Evolutionary conservation across 1,140 invertebrate species (phyloP).

Genomic region (Polypedilum pembai): DNA sequence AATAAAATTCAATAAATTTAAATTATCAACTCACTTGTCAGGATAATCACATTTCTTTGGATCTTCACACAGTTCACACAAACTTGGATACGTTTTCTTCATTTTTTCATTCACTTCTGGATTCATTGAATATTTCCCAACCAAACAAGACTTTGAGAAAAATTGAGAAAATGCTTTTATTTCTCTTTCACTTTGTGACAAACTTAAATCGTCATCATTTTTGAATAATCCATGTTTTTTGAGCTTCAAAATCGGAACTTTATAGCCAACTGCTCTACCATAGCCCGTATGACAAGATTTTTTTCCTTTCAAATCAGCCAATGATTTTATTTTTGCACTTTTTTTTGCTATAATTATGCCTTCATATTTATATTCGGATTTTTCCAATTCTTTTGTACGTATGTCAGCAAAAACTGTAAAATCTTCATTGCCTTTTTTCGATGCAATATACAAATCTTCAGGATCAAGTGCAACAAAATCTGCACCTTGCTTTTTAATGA

Average conservation of each 20-base stretch:
- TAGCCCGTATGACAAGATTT: slow-evolving; percentile 74
- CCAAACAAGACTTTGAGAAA: slow-evolving; percentile 67
- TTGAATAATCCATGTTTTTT: slow-evolving; percentile 59
- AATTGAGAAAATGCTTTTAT: slow-evolving; percentile 61
- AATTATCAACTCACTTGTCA: slow-evolving; percentile 53
- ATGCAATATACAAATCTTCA: slow-evolving; percentile 69
- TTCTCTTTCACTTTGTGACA: slow-evolving; percentile 67
- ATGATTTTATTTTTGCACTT: slow-evolving; percentile 52
- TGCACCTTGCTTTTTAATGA: slow-evolving; percentile 63
- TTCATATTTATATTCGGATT: slow-evolving; percentile 66
- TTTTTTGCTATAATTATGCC: slow-evolving; percentile 69
- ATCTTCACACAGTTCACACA: slow-evolving; percentile 66
- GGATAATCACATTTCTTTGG: slow-evolving; percentile 69
- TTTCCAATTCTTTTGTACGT: slow-evolving; percentile 53
- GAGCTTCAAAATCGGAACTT: slow-evolving; percentile 64
- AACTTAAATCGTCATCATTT: slow-evolving; percentile 54
- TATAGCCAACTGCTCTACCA: slow-evolving; percentile 70
- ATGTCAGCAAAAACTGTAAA: slow-evolving; percentile 61
- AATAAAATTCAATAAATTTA: neutral
- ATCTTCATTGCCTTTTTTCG: slow-evolving; percentile 54
- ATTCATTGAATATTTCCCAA: slow-evolving; percentile 71
- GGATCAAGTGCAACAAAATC: slow-evolving; percentile 77
- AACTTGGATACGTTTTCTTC: slow-evolving; percentile 62
- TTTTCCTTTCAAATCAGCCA: slow-evolving; percentile 59
- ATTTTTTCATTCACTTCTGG: slow-evolving; percentile 52